Percentiles rank a stretch among this genome's conserved stretches.
Evolutionary conservation across 2,888 invertebrate species (phyloP).

Genomic region (Petrolisthes manimaculis): DNA sequence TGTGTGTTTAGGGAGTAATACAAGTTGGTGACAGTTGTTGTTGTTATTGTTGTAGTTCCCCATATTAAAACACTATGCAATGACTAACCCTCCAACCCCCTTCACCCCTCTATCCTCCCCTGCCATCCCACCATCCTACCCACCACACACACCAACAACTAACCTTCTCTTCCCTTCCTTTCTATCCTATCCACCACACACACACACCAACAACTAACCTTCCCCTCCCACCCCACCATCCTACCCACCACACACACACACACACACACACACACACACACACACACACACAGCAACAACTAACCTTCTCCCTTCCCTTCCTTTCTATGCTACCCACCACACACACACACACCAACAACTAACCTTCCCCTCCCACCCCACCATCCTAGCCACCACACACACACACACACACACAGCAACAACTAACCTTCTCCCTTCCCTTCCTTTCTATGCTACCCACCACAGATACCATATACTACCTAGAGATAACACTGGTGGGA

Average conservation of each 20-base stretch:
- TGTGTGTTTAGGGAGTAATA: too few relatives aligned
- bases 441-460: background rate
- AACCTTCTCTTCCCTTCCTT: background rate
- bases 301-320: background rate
- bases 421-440: background rate
- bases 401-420: too few relatives aligned
- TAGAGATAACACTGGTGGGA: constrained; percentile 42
- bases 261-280: too few relatives aligned
- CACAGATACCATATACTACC: constrained; percentile 47
- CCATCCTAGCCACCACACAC: background rate
- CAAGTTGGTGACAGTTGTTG: too few relatives aligned
- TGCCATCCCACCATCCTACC: too few relatives aligned
- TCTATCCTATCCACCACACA: background rate
- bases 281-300: too few relatives aligned
- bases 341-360: background rate
- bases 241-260: background rate
- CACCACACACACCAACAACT: too few relatives aligned
- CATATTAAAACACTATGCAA: too few relatives aligned
- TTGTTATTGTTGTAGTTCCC: too few relatives aligned
- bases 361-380: background rate
- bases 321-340: background rate
- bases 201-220: background rate
- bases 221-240: background rate
- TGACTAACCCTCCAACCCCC: too few relatives aligned
- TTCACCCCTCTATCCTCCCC: too few relatives aligned